These are phyloP conservation scores for Rhingia campestris DNA, from an alignment of 2,888 invertebrate genomes.

Conservation along the genomic window DNA sequence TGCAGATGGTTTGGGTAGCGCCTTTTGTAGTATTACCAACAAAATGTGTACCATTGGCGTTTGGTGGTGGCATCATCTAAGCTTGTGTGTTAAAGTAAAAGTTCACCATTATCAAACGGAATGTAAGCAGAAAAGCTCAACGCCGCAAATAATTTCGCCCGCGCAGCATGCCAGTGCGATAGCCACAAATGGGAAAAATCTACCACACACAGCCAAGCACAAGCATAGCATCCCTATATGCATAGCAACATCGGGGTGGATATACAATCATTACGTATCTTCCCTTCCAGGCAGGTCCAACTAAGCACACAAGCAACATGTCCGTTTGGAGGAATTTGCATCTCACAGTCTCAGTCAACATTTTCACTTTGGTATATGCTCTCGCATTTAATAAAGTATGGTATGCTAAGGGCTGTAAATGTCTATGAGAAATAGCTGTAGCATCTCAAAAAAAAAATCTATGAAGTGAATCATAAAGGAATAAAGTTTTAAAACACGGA, in stretches of 20 bases:
- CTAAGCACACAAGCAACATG: no score
- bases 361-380: no score
- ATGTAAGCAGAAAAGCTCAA: conserved; percentile 55
- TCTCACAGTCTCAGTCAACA: no score
- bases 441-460: no score
- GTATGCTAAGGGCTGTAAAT: no score
- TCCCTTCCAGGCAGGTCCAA: no score
- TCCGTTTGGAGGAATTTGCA: no score
- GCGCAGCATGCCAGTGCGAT: conserved; percentile 20
- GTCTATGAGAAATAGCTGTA: no score
- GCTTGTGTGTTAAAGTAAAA: conserved; percentile 20
- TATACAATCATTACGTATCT: no score
- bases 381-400: no score
- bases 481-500: no score
- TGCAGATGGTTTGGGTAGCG: conserved; percentile 8
- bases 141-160: conserved; percentile 30
- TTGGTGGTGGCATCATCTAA: no score
- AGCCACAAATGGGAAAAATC: conserved; percentile 17
- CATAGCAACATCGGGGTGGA: background rate
- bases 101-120: conserved; percentile 33
- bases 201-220: background rate
- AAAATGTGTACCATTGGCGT: background rate
- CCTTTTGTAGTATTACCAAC: conserved; percentile 44
- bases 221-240: background rate
- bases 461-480: background rate